These are phyloP conservation scores for Archips xylosteana DNA, from an alignment of 2,888 invertebrate species.

Conservation along the genomic window DNA sequence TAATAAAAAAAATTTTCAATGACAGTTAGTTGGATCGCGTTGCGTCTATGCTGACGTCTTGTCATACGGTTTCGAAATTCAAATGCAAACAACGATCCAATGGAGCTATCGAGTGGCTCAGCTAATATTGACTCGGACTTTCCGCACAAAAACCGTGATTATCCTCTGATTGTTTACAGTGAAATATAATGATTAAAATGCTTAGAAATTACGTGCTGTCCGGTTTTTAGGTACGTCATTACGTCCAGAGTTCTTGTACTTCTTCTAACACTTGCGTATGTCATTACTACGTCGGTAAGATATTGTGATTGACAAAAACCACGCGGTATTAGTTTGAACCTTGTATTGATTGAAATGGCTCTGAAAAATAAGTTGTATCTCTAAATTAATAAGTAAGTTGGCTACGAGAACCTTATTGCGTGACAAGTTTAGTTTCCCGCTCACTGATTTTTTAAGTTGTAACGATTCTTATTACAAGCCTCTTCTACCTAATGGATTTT, in stretches of 20 bases:
- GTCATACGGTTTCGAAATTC: constrained; percentile 27
- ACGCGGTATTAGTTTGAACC: neutral
- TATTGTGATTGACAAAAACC: neutral
- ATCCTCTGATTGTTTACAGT: constrained; percentile 29
- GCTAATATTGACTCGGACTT: constrained; percentile 35
- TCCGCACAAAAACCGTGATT: constrained; percentile 26
- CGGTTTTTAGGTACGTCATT: constrained; percentile 8
- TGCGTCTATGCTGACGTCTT: constrained; percentile 14
- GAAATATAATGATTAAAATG: constrained; percentile 33
- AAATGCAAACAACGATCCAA: constrained; percentile 31
- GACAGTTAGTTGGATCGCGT: constrained; percentile 10
- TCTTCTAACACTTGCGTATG: neutral
- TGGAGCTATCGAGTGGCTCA: constrained; percentile 29
- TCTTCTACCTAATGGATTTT: too few relatives aligned
- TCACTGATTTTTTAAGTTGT: neutral
- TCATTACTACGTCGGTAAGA: neutral
- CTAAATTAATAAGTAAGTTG: neutral
- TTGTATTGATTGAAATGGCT: neutral
- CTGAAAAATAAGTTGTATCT: neutral
- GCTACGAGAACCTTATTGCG: neutral
- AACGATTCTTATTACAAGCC: too few relatives aligned
- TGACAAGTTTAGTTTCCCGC: too few relatives aligned
- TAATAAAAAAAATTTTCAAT: neutral
- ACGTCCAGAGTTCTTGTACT: neutral
- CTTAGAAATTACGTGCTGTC: constrained; percentile 7